Conservation (phyloP, 2,113 vertebrate species). For the Riparia riparia region DNA sequence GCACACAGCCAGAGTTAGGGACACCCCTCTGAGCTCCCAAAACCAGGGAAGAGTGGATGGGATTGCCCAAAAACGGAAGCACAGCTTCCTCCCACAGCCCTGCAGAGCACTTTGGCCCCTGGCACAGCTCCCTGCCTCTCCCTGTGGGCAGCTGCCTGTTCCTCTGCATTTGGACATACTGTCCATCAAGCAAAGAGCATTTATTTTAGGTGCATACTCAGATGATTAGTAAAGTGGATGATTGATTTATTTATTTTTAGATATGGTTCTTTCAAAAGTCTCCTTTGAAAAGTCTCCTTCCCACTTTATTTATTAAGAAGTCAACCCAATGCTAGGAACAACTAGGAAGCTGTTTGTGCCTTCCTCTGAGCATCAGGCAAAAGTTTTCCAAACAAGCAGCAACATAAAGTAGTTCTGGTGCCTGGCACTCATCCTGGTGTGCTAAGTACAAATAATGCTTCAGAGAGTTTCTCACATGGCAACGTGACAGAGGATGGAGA, state of each 20-base stretch:
- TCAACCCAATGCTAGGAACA: neutral
- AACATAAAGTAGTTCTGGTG: neutral
- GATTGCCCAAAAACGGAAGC: neutral
- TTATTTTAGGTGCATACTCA: neutral
- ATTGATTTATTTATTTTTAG: neutral
- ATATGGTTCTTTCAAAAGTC: neutral
- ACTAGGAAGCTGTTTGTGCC: neutral
- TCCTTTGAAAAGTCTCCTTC: neutral
- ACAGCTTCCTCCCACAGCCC: neutral
- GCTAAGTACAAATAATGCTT: neutral
- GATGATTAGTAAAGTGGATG: neutral
- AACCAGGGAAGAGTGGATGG: neutral
- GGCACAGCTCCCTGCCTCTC: neutral
- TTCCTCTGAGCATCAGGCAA: neutral
- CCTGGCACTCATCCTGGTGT: neutral
- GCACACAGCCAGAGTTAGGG: fast-evolving
- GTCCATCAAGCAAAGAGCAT: slow-evolving; percentile 16
- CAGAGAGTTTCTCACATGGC: neutral
- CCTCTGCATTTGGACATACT: neutral
- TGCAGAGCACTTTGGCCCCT: neutral
- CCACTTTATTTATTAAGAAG: neutral
- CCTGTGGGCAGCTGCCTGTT: neutral
- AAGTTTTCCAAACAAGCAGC: neutral
- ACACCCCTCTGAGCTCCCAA: neutral
- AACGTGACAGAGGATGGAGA: fast-evolving